Evolutionary conservation across 2,888 invertebrate species (phyloP), one percentile per base, ranked within the genome.

Genomic region (Aporophyla nigra): DNA sequence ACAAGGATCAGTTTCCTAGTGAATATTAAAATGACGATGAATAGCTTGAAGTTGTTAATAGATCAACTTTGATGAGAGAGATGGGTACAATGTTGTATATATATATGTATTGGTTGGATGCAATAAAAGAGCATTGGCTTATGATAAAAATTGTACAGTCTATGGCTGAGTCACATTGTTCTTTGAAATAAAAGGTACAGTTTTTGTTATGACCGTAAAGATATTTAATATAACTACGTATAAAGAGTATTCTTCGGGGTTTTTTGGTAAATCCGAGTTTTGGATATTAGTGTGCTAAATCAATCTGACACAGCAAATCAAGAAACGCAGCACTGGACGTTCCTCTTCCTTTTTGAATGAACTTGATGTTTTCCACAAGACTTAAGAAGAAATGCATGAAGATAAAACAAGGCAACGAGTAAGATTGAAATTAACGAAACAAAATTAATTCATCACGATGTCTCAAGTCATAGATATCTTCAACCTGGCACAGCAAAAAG

Each of bases 11-110:
- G 85, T 89, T 87, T 80, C 74, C 68, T 71, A 81, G 74, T 88
- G 90, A 90, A 90, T 90, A 89, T 90, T 88, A 89, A 89, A 89
- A 85, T 76, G 74, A 63, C 78, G 72, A 76, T 84, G 83, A 85
- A 84, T 82, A 85, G 61, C 65, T 74, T 62, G 62, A 78, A 83
- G 69, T 87, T 77, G 70, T 77, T 67, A 62, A 56, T n/a, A 59
- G 62, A 33, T 69, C n/a, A 54, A 71, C 65, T 83, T 71, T 69
- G 59, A 63, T 67, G 16, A 3, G 61, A 43, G 16, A 19, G 69
- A 46, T 46, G 46, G 40, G 49, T 54, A 19, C 14, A 56, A 24
- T 46, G 43, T 56, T 16, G 6, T 78, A 33, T 33, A 33, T 33
- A 33, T 3, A 33, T 33, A 33, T 61, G 24, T n/a, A 59, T 21